Evolutionary conservation across 2,797 vertebrate genomes (phyloP).

Genomic region (Sparidentex hasta): DNA sequence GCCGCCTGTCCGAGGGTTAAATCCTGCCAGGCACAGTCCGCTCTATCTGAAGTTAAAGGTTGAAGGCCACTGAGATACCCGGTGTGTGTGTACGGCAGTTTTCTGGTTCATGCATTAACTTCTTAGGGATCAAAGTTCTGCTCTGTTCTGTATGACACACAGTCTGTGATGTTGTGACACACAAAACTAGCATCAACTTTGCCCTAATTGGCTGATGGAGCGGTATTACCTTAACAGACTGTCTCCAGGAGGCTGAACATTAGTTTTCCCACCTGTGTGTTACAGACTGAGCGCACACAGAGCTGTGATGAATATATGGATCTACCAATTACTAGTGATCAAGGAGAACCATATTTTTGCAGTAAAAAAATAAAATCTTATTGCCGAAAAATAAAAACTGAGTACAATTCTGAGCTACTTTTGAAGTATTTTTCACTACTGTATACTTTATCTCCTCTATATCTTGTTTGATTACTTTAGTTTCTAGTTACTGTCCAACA

Average conservation of each 20-base stretch:
- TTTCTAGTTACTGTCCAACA: too few species aligned
- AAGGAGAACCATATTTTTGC: too few species aligned
- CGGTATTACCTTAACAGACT: neutral
- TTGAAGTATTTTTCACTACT: too few species aligned
- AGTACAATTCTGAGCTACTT: too few species aligned
- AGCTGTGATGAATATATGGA: too few species aligned
- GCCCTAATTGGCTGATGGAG: constrained; percentile 7
- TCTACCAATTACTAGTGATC: too few species aligned
- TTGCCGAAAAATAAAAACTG: too few species aligned
- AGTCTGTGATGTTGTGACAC: constrained; percentile 43
- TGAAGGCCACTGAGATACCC: neutral
- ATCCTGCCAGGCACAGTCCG: neutral
- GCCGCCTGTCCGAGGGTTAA: neutral
- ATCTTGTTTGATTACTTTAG: neutral
- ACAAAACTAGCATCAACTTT: constrained; percentile 53
- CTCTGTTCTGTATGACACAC: constrained; percentile 20
- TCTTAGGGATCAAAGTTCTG: constrained; percentile 64
- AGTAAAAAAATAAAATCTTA: too few species aligned
- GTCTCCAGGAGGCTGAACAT: too few species aligned
- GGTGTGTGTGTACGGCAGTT: neutral
- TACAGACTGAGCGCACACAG: neutral
- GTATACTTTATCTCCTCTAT: too few species aligned
- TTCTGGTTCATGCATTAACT: constrained; percentile 74
- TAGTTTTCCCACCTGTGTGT: neutral
- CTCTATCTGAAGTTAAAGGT: constrained; percentile 3